These are phyloP conservation scores for Zaprionus lachaisei DNA, from an alignment of 1,140 invertebrate species.

Conservation along the genomic window DNA sequence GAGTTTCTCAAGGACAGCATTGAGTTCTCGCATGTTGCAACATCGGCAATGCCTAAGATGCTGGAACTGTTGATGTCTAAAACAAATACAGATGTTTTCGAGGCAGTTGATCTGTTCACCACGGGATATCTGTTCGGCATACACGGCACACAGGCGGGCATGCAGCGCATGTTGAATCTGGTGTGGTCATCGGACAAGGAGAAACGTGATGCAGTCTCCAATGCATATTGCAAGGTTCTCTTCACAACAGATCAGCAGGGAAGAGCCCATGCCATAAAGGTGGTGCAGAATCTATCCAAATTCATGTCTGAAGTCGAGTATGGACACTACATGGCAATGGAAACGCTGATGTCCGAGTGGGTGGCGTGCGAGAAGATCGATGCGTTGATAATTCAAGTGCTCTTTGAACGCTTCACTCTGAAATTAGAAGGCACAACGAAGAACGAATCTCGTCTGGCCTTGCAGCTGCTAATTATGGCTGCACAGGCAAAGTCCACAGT, in stretches of 20 bases:
- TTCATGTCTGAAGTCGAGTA: constrained; percentile 86
- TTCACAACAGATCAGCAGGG: constrained; percentile 74
- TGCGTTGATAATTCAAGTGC: constrained; percentile 86
- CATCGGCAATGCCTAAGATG: constrained; percentile 89
- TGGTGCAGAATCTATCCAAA: constrained; percentile 88
- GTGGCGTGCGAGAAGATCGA: constrained; percentile 87
- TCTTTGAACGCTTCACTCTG: constrained; percentile 93
- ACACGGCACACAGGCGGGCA: constrained; percentile 88
- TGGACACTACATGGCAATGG: constrained; percentile 89
- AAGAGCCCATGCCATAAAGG: constrained; percentile 84
- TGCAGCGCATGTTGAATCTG: constrained; percentile 91
- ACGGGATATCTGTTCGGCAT: constrained; percentile 92
- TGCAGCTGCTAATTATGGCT: constrained; percentile 91
- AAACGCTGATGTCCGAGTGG: constrained; percentile 89
- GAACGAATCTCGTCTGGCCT: constrained; percentile 88
- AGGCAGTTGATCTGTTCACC: constrained; percentile 94
- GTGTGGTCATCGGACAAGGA: constrained; percentile 88
- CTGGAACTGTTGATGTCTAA: constrained; percentile 91
- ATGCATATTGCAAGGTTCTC: constrained; percentile 85
- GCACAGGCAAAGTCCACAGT: constrained; percentile 87
- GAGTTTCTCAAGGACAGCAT: constrained; percentile 87
- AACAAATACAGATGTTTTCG: constrained; percentile 91
- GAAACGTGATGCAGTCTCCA: constrained; percentile 86
- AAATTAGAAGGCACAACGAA: constrained; percentile 89
- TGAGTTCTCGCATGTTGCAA: constrained; percentile 88